Conservation (phyloP, 2,113 vertebrate genomes). For the Sorex fumeus region DNA sequence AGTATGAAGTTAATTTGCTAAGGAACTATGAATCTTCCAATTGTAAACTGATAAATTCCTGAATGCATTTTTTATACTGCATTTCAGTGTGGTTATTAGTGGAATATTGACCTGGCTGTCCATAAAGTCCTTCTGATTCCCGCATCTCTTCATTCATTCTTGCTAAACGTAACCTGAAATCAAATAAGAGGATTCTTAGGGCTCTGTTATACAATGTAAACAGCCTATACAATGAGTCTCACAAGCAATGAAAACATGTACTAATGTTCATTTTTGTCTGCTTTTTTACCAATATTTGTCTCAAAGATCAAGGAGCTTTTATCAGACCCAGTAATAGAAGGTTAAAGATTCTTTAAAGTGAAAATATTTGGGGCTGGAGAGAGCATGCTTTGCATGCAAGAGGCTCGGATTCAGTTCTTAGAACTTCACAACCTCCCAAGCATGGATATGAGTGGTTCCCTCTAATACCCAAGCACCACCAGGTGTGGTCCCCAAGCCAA, state of each 20-base stretch:
- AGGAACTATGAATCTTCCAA: constrained; percentile 91
- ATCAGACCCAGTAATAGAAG: not conserved
- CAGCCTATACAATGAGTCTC: constrained; percentile 26
- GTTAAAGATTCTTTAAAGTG: not conserved
- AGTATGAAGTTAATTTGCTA: constrained; percentile 67
- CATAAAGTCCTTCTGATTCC: constrained; percentile 97
- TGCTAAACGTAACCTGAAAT: constrained; percentile 94
- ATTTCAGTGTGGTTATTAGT: constrained; percentile 96
- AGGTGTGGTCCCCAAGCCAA: no score
- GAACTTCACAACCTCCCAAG: no score
- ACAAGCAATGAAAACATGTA: not conserved
- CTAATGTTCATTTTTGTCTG: not conserved
- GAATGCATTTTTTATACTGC: constrained; percentile 98
- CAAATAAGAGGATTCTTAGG: constrained; percentile 64
- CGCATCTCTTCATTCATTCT: constrained; percentile 99
- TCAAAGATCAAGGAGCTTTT: constrained; percentile 1
- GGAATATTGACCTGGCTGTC: constrained; percentile 98
- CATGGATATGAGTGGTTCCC: no score
- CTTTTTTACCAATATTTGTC: not conserved
- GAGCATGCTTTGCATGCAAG: no score
- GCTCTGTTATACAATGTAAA: constrained; percentile 37
- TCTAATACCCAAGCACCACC: no score
- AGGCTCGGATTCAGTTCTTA: no score
- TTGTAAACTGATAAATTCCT: constrained; percentile 98
- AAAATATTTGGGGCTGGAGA: no score